Evolutionary conservation across 2,888 invertebrate genomes (phyloP).

Genomic region (Agrotis clavis): DNA sequence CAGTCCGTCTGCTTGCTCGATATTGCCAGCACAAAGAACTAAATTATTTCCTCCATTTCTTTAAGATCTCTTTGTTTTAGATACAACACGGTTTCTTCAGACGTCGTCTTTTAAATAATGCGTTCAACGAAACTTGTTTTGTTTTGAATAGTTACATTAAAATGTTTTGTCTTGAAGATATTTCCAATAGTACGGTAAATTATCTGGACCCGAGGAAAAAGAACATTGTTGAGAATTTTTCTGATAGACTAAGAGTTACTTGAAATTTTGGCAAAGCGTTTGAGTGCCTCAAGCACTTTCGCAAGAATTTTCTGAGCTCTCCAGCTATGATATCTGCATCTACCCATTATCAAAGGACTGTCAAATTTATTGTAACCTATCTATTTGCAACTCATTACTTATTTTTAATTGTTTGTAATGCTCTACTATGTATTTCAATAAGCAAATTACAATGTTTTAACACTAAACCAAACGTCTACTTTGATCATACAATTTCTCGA

Average conservation of each 20-base stretch:
- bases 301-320: too few species aligned
- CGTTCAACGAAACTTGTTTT: conserved; percentile 32
- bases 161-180: neutral
- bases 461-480: conserved; percentile 26
- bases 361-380: neutral
- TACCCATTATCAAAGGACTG: neutral
- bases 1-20: conserved; percentile 76
- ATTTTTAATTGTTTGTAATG: neutral
- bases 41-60: conserved; percentile 88
- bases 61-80: conserved; percentile 84
- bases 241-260: too few species aligned
- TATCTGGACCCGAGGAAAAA: neutral
- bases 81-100: conserved; percentile 74
- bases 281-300: too few species aligned
- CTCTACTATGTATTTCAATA: conserved; percentile 20
- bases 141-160: conserved; percentile 33
- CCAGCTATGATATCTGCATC: neutral
- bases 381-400: neutral
- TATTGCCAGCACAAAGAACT: conserved; percentile 88
- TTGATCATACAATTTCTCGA: conserved; percentile 14
- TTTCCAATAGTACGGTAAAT: neutral
- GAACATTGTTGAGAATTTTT: neutral
- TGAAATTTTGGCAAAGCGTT: too few species aligned
- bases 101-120: conserved; percentile 45
- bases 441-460: conserved; percentile 43